These are phyloP conservation scores for Coluber constrictor DNA, from an alignment of 2,797 vertebrate genomes.

Conservation along the genomic window DNA sequence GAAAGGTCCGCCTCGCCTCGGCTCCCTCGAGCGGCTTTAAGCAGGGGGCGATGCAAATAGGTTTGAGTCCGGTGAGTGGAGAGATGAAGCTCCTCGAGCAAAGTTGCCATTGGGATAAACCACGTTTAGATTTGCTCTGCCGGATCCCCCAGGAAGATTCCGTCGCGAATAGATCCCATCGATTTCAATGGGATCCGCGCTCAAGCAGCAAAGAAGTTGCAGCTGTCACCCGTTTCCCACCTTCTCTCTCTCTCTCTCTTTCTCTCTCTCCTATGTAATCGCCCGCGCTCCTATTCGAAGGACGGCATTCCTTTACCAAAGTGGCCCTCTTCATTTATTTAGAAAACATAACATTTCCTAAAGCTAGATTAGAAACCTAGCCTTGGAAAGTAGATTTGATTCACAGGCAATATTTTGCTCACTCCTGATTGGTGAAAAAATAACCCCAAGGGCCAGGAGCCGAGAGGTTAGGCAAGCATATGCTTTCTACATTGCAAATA, in stretches of 20 bases:
- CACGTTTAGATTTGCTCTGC: neutral
- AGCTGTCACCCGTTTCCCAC: too few species aligned
- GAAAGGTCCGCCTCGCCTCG: neutral
- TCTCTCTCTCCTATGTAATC: too few species aligned
- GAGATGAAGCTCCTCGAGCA: too few species aligned
- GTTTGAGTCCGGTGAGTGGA: constrained; percentile 43
- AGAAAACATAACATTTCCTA: neutral
- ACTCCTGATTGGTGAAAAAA: neutral
- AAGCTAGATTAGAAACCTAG: too few species aligned
- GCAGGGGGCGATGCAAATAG: constrained; percentile 45
- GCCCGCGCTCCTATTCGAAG: neutral
- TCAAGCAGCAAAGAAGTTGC: neutral
- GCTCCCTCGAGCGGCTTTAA: neutral
- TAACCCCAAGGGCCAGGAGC: neutral
- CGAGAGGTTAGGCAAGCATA: neutral
- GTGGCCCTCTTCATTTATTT: neutral
- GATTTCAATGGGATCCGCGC: neutral
- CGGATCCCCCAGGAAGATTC: neutral
- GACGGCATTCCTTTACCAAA: neutral
- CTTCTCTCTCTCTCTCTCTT: too few species aligned
- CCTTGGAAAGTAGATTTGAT: neutral
- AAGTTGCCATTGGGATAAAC: neutral
- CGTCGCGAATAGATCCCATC: neutral
- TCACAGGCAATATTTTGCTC: neutral
- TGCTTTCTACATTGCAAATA: neutral